Conservation (phyloP, 2,888 invertebrate species). For the Himalopsyche japonica region DNA sequence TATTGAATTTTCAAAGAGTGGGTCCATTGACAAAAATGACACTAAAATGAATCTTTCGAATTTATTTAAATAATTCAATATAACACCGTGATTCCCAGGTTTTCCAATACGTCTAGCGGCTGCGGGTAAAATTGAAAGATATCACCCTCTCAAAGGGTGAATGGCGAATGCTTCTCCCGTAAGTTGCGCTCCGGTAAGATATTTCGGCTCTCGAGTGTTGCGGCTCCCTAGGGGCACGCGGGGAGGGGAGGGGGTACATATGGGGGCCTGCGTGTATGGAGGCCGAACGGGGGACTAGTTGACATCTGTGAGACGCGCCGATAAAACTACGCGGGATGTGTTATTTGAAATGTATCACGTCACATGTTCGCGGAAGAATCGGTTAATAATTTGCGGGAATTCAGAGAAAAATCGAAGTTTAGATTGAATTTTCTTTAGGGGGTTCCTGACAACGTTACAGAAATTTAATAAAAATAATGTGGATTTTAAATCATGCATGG, state of each 20-base stretch:
- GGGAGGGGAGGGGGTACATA: not conserved
- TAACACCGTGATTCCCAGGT: not conserved
- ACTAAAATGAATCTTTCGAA: no score
- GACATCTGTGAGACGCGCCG: constrained; percentile 1
- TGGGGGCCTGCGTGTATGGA: not conserved
- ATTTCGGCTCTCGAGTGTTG: constrained; percentile 36
- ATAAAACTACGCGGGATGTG: constrained; percentile 25
- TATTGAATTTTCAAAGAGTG: no score
- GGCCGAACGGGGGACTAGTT: not conserved
- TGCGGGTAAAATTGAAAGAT: constrained; percentile 1
- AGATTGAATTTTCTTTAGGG: not conserved
- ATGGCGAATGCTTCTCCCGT: constrained; percentile 9
- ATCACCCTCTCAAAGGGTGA: constrained; percentile 22
- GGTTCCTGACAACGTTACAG: no score
- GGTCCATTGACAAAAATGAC: no score
- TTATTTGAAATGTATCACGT: constrained; percentile 31
- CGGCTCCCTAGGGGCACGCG: constrained; percentile 28
- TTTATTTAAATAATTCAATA: not conserved
- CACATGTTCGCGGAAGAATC: not conserved
- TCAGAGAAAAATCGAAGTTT: not conserved
- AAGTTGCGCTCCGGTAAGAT: constrained; percentile 19
- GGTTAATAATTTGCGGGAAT: not conserved
- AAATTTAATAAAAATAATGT: no score
- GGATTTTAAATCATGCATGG: no score
- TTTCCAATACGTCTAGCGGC: not conserved